Evolutionary conservation across 2,797 vertebrate species (phyloP).

Genomic region (Acanthurus lineatus): DNA sequence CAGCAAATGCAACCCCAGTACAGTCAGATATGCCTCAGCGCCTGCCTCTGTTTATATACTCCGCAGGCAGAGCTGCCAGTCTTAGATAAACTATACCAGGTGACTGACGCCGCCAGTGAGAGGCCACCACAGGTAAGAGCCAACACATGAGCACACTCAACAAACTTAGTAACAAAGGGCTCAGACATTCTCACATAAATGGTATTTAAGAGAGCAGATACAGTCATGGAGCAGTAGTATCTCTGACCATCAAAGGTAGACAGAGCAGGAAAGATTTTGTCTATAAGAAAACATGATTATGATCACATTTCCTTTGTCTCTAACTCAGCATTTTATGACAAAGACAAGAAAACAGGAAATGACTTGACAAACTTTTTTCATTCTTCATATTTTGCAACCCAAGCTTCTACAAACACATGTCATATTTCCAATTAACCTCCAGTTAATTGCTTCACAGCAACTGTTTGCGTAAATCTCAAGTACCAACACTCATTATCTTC

Average conservation of each 20-base stretch:
- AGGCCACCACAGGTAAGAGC: constrained; percentile 43
- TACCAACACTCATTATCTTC: constrained; percentile 66
- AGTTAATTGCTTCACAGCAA: constrained; percentile 65
- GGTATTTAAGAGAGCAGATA: constrained; percentile 6
- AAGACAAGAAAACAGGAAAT: background rate
- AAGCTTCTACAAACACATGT: constrained; percentile 23
- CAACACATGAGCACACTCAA: constrained; percentile 36
- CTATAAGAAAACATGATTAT: background rate
- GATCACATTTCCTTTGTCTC: constrained; percentile 37
- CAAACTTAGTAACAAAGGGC: constrained; percentile 44
- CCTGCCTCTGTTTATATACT: constrained; percentile 49
- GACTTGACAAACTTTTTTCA: constrained; percentile 30
- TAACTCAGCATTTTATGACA: background rate
- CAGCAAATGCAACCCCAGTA: background rate
- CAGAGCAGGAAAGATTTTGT: background rate
- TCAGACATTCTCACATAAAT: constrained; percentile 27
- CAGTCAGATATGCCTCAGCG: constrained; percentile 23
- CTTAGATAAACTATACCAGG: constrained; percentile 56
- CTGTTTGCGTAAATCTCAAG: constrained; percentile 59
- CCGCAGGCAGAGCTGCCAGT: constrained; percentile 45
- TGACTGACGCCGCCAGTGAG: constrained; percentile 33
- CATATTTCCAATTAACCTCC: constrained; percentile 68
- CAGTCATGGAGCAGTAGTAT: constrained; percentile 22
- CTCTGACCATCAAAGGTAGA: background rate
- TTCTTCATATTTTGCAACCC: constrained; percentile 1